Conservation (phyloP, 2,797 vertebrate species). For the Phalanger gymnotis region DNA sequence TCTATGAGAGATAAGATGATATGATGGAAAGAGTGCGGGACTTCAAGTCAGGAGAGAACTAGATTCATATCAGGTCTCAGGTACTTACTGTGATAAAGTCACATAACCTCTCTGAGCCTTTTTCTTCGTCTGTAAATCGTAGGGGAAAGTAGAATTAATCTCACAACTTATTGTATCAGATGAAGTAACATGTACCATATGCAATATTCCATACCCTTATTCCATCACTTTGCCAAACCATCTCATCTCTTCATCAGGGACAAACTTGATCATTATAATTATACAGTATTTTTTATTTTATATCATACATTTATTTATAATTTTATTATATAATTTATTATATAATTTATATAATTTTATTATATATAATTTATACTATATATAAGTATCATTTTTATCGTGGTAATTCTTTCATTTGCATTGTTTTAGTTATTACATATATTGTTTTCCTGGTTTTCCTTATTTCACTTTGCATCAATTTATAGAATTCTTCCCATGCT, state of each 20-base stretch:
- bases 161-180: not conserved
- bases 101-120: constrained; percentile 9
- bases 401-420: not conserved
- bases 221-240: not conserved
- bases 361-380: no score
- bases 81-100: not conserved
- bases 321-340: no score
- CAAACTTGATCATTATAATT: not conserved
- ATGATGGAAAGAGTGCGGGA: not conserved
- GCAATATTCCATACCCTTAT: not conserved
- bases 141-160: not conserved
- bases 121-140: not conserved
- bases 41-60: not conserved
- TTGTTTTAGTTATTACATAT: not conserved
- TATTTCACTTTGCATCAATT: not conserved
- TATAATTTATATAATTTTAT: no score
- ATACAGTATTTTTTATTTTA: not conserved
- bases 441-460: not conserved
- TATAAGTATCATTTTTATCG: not conserved
- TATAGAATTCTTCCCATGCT: not conserved
- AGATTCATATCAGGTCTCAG: not conserved
- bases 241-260: no score
- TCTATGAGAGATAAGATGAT: not conserved
- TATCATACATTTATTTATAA: no score
- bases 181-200: not conserved